Conservation (phyloP, 1,140 invertebrate genomes). For the Tetramorium parvispinum region DNA sequence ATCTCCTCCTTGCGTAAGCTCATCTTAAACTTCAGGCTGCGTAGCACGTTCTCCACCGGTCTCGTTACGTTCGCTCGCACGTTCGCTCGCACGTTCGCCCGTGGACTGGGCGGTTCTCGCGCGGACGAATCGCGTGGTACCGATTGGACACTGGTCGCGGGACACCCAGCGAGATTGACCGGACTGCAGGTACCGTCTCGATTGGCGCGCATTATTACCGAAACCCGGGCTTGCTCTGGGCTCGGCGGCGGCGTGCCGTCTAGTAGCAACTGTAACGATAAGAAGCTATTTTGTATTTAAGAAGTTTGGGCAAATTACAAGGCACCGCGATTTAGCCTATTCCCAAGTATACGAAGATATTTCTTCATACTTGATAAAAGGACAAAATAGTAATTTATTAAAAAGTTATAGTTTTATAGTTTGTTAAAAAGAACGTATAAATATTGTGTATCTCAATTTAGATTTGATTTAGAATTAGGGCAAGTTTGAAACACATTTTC, state of each 20-base stretch:
- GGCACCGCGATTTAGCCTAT: not conserved
- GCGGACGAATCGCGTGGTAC: constrained; percentile 15
- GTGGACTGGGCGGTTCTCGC: constrained; percentile 32
- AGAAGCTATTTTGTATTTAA: not conserved
- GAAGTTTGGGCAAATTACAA: not conserved
- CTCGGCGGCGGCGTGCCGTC: constrained; percentile 85
- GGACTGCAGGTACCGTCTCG: constrained; percentile 90
- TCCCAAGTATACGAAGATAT: not conserved
- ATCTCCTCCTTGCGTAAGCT: constrained; percentile 88
- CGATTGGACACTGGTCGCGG: constrained; percentile 46
- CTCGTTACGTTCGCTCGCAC: constrained; percentile 68
- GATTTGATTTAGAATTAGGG: too few relatives aligned
- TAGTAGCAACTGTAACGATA: constrained; percentile 82
- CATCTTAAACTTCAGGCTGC: constrained; percentile 93
- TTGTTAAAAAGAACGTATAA: not conserved
- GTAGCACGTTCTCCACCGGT: constrained; percentile 88
- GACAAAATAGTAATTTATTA: constrained; percentile 8
- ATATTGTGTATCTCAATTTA: not conserved
- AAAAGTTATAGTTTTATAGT: constrained; percentile 12
- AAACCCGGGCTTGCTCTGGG: constrained; percentile 82
- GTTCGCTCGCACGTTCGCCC: not conserved
- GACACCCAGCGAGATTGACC: constrained; percentile 75
- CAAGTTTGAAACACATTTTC: not conserved
- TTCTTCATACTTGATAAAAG: not conserved
- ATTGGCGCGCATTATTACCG: constrained; percentile 93